These are phyloP conservation scores for Mungos mungo DNA, from an alignment of 2,113 vertebrate genomes.

Conservation along the genomic window DNA sequence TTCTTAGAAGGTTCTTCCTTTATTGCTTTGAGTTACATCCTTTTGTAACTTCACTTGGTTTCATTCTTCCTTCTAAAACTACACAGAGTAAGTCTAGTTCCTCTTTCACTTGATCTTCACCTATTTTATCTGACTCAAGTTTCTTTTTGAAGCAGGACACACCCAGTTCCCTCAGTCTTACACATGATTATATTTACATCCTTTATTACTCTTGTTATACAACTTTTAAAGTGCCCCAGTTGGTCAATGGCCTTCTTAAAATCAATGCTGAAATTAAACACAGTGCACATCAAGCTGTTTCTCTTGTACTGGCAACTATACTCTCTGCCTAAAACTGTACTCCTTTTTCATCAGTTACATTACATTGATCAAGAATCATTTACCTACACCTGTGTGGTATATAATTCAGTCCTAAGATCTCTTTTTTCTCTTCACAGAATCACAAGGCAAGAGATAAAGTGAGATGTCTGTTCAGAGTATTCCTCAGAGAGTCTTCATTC, in stretches of 20 bases:
- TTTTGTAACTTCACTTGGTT: background rate
- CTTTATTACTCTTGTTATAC: background rate
- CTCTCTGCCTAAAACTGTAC: background rate
- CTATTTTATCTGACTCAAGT: background rate
- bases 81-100: background rate
- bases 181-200: background rate
- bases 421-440: slow-evolving; percentile 30
- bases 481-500: background rate
- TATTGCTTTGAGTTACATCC: background rate
- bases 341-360: background rate
- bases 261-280: background rate
- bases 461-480: background rate
- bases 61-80: slow-evolving; percentile 30
- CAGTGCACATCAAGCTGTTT: background rate
- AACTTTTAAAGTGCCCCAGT: background rate
- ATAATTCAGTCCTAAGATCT: background rate
- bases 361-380: background rate
- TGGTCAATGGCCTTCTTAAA: slow-evolving; percentile 24
- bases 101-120: background rate
- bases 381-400: background rate
- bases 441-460: background rate
- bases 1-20: slow-evolving; percentile 1
- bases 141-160: background rate
- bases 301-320: background rate
- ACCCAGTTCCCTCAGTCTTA: background rate